Evolutionary conservation across 2,113 vertebrate genomes (phyloP), one percentile per base, ranked within the genome.

Genomic region (Nasalis larvatus): DNA sequence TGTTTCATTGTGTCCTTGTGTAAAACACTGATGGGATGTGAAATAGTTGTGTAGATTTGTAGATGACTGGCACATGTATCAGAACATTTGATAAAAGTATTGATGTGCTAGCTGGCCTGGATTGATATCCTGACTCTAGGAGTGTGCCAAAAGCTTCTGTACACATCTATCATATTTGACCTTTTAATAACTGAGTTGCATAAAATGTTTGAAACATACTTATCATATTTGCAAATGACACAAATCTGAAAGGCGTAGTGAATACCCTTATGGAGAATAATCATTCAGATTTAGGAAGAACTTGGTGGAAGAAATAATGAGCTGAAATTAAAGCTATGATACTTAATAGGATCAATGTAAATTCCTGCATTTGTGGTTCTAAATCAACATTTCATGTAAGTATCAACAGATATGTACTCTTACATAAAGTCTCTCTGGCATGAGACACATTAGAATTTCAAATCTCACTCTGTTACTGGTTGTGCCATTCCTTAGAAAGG

Each of bases 171-270:
- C 37, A 47, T 52, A 78, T 88, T 84, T 93, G 93, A 86, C 7
- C 66, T 81, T 81, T 97, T 77, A 63, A 81, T 93, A 77, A 73
- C 5, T 20, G 25, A 96, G 4, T 87, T 88, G 58, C 56, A 77
- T 85, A 49, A 84, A 94, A 42, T 20, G 78, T 82, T 78, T 95
- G 86, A 88, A 97, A 88, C 71, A 66, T 25, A 42, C 2, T 63
- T 77, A 52, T 1, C 8, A 42, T 27, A 71, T 94, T 45, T 94
- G 6, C 89, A 93, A 87, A 95, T 82, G 30, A 45, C 16, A 73
- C 14, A 90, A 12, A 8, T 82, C 30, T 95, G n/a, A 23, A 92
- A 18, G 4, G 3, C 32, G 6, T 8, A 40, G 18, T 2, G 37
- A 60, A 78, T 81, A 30, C 56, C 92, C 21, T 84, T 42, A 66